Evolutionary conservation across 2,113 vertebrate species (phyloP), one percentile per base, ranked within the genome.

Genomic region (Numida meleagris): DNA sequence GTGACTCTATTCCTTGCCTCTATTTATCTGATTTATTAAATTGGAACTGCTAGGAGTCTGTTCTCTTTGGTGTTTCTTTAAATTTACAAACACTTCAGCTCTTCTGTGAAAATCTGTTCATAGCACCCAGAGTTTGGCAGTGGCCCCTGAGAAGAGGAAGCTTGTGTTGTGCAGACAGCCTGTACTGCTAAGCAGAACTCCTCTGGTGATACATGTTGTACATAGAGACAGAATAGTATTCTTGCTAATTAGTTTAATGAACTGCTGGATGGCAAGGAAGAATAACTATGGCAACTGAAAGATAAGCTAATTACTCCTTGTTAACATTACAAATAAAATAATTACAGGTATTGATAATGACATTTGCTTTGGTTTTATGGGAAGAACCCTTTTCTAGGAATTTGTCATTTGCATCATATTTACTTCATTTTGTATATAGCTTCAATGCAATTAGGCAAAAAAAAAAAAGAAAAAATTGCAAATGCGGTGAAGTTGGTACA

Each of bases 221-320:
- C 36, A 42, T 12, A 71, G 55, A 75, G n/a, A 68, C 1, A 65
- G 40, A 89, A 62, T 34, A 83, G 55, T 48, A 72, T 70, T 94
- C 73, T 63, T 73, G 80, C 62, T 92, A 72, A 94, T 94, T 95
- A 91, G 68, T 75, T 89, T 72, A 92, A 85, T 76, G 65, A 95
- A 92, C 91, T 65, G 62, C 89, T 90, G 62, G 53, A 78, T 92
- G 58, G 53, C 55, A 86, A 87, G 58, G 68, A 92, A 67, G 14
- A 93, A 96, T 95, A 96, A 89, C 88, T 96, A 96, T 95, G 90
- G 89, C 84, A 96, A 96, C 94, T 88, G 70, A 91, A 67, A 68
- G 43, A 95, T 45, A 24, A 93, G 66, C 57, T 90, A 91, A 95
- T 91, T 83, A 75, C 27, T 88, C 82, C 91, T 80, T 53, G 73